Conservation (phyloP, 1,140 invertebrate genomes). For the Hypsibius dujardini region DNA sequence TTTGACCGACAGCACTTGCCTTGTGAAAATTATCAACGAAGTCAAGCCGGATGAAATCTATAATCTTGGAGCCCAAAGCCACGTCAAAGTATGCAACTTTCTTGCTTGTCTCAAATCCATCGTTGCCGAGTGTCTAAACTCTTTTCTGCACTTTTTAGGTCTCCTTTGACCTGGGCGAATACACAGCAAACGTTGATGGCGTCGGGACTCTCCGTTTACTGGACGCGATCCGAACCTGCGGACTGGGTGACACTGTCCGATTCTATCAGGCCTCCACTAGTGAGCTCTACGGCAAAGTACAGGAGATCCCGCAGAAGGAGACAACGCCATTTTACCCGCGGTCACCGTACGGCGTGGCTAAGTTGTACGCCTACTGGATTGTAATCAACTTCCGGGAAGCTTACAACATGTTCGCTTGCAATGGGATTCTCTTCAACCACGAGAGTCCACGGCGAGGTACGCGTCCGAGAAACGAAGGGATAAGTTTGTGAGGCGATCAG, state of each 20-base stretch:
- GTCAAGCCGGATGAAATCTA: slow-evolving; percentile 86
- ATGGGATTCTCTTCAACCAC: slow-evolving; percentile 97
- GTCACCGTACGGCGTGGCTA: slow-evolving; percentile 97
- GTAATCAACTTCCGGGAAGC: slow-evolving; percentile 94
- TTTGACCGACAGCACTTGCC: slow-evolving; percentile 89
- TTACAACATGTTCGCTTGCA: slow-evolving; percentile 91
- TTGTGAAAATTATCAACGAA: slow-evolving; percentile 79
- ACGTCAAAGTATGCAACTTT: slow-evolving; percentile 67
- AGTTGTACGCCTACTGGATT: slow-evolving; percentile 97
- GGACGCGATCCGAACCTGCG: slow-evolving; percentile 84
- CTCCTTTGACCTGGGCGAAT: slow-evolving; percentile 92
- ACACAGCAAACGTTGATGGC: slow-evolving; percentile 95
- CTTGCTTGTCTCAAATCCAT: too few species aligned
- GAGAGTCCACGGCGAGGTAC: slow-evolving; percentile 82
- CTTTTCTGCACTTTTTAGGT: slow-evolving; percentile 38
- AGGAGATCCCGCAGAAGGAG: slow-evolving; percentile 88
- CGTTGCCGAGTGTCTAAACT: background rate
- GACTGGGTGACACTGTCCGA: slow-evolving; percentile 59
- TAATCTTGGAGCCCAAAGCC: slow-evolving; percentile 97
- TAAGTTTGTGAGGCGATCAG: background rate
- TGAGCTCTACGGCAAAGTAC: slow-evolving; percentile 92
- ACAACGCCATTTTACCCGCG: slow-evolving; percentile 95
- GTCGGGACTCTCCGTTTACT: slow-evolving; percentile 84
- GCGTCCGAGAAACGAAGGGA: slow-evolving; percentile 7
- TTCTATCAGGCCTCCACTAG: slow-evolving; percentile 98